Evolutionary conservation across 2,888 invertebrate genomes (phyloP), one percentile per base, ranked within the genome.

Genomic region (Hololepta plana): DNA sequence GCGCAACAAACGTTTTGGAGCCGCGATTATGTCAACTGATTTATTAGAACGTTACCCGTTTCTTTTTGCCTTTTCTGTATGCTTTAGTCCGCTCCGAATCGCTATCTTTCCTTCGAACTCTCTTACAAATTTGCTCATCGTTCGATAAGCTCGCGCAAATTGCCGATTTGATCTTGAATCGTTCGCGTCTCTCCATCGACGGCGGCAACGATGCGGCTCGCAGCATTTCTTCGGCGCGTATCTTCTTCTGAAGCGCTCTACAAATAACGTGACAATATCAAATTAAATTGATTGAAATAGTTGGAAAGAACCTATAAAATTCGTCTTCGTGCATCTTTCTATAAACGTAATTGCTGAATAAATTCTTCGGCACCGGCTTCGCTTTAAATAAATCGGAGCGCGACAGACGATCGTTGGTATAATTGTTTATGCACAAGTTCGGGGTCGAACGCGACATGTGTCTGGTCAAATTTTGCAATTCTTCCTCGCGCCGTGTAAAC

Each of bases 251-350:
- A 39, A 75, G 56, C 10, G 64, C 58, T 35, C 72, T 70, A 35
- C 12, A n/a, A n/a, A n/a, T n/a, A n/a, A n/a, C n/a, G n/a, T 23
- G 13, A 7, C 17, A 17, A 7, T 7, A 17, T 17, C 17, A 7
- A 7, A 17, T 7, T 17, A 17, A 17, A 17, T 17, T 7, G 17
- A 17, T 17, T 7, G n/a, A 23, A 26, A 10, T 8, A 12, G 8
- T 15, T 4, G 1, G 19, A 4, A 13, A 12, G 13, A 41, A 73
- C 72, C 72, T 62, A 47, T 71, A 73, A 51, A 68, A 76, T 35
- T 74, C 72, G 38, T 75, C 71, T 43, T 76, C 73, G 35, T 70
- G 63, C 61, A 71, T 69, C 44, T 68, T 72, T 34, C 69, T 66
- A 35, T 74, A 74, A 39, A 74, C 62, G 34, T 71, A 71, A 41